Evolutionary conservation across 2,113 vertebrate genomes (phyloP), one percentile per base, ranked within the genome.

Genomic region (Pollachius pollachius): DNA sequence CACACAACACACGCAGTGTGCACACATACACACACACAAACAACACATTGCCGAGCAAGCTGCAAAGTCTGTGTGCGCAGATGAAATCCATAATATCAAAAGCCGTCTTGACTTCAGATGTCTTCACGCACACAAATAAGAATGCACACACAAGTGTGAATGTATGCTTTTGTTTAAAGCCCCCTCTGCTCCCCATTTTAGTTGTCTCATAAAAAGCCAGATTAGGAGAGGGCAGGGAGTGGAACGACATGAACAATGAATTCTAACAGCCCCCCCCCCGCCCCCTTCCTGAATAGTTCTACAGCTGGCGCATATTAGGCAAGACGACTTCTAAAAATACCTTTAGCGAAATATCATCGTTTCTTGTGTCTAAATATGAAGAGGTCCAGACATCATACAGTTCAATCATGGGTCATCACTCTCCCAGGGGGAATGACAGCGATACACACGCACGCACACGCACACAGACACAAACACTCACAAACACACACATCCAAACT

Each of bases 321-420:
- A 72, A 75, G 76, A 88, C 87, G 92, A 89, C 81, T 90, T 84
- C 94, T 95, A 94, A 94, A 96, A 95, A 95, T 95, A 89, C 77
- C 76, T 30, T 52, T 58, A 34, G 79, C 69, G 89, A 90, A 88
- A 85, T 90, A 88, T 90, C 83, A 81, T 88, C n/a, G 78, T 90
- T 93, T 77, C 87, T 90, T 93, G 90, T 93, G 89, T 78, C 79
- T 81, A 84, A 81, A 88, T 87, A 85, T 90, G 90, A 92, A 91
- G 87, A 91, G 90, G 92, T 92, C 91, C 91, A 94, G 92, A 92
- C 91, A 89, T 52, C 7, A 25, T 81, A 82, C 85, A 89, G 93
- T 94, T 94, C 89, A 16, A 89, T 83, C 87, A 87, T 87, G 90
- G 93, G 94, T 94, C 91, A 82, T 71, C 84, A 88, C 90, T 92